These are phyloP conservation scores for Drosophila grimshawi DNA, from an alignment of 1,140 invertebrate species.

Conservation along the genomic window DNA sequence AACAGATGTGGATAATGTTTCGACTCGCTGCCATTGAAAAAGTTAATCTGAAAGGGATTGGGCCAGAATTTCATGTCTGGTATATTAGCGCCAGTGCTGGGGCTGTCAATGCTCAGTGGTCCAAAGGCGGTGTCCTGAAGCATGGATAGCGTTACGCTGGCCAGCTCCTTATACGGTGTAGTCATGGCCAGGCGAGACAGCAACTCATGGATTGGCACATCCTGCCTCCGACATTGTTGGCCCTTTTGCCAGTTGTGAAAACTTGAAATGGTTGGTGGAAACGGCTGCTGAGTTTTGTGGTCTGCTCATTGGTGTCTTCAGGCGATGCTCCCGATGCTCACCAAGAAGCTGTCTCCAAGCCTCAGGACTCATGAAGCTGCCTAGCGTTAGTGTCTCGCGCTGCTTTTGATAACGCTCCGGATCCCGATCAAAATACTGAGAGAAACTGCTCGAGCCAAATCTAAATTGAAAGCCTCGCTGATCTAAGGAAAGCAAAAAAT, in stretches of 20 bases:
- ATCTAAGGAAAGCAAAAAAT: background rate
- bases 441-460: background rate
- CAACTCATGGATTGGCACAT: conserved; percentile 14
- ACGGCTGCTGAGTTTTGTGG: background rate
- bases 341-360: background rate
- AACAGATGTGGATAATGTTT: background rate
- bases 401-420: conserved; percentile 34
- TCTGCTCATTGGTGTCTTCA: background rate
- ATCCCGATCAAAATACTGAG: conserved; percentile 19
- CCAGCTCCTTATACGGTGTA: conserved; percentile 24
- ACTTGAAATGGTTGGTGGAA: background rate
- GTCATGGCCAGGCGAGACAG: conserved; percentile 11
- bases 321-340: background rate
- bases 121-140: conserved; percentile 36
- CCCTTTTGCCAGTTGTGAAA: background rate
- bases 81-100: conserved; percentile 16
- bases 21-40: background rate
- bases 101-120: conserved; percentile 14
- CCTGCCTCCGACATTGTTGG: background rate
- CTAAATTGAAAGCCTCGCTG: conserved; percentile 1
- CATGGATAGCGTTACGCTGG: conserved; percentile 22
- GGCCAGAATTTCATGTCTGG: conserved; percentile 34
- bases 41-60: conserved; percentile 27
- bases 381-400: conserved; percentile 34
- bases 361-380: conserved; percentile 36